These are phyloP conservation scores for Drosophila eugracilis DNA, from an alignment of 1,140 invertebrate genomes.

Conservation along the genomic window DNA sequence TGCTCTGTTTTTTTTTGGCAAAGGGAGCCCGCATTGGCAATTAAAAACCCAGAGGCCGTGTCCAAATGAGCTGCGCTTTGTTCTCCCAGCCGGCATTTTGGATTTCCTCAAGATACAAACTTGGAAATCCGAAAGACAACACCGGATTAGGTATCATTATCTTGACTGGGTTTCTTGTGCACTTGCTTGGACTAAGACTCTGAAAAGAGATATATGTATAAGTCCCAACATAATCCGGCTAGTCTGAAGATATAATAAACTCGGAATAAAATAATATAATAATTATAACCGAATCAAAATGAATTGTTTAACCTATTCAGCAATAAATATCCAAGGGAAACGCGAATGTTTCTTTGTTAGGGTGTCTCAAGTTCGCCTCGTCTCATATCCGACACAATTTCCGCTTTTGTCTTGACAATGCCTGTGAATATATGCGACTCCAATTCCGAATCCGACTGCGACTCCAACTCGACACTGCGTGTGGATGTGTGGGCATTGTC, in stretches of 20 bases:
- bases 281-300: too few species aligned
- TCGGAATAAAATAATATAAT: not conserved
- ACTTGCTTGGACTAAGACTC: slow-evolving; percentile 4
- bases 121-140: slow-evolving; percentile 26
- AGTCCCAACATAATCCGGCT: too few species aligned
- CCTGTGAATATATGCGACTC: slow-evolving; percentile 21
- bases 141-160: slow-evolving; percentile 45
- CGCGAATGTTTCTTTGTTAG: slow-evolving; percentile 13
- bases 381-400: slow-evolving; percentile 34
- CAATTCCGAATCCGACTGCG: slow-evolving; percentile 21
- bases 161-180: slow-evolving; percentile 17
- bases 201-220: slow-evolving; percentile 2
- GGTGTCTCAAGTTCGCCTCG: slow-evolving; percentile 19
- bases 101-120: slow-evolving; percentile 38
- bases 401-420: slow-evolving; percentile 43
- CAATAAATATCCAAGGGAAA: not conserved
- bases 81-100: slow-evolving; percentile 49
- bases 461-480: slow-evolving; percentile 33
- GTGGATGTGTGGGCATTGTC: slow-evolving; percentile 53
- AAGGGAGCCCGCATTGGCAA: slow-evolving; percentile 60
- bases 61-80: slow-evolving; percentile 64
- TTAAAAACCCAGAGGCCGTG: slow-evolving; percentile 71
- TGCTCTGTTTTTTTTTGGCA: slow-evolving; percentile 18
- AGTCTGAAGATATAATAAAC: too few species aligned
- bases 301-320: not conserved